phyloP scores from a whole-genome alignment of 2,797 vertebrate genomes.

The Chlorospingus semifuscus region DNA sequence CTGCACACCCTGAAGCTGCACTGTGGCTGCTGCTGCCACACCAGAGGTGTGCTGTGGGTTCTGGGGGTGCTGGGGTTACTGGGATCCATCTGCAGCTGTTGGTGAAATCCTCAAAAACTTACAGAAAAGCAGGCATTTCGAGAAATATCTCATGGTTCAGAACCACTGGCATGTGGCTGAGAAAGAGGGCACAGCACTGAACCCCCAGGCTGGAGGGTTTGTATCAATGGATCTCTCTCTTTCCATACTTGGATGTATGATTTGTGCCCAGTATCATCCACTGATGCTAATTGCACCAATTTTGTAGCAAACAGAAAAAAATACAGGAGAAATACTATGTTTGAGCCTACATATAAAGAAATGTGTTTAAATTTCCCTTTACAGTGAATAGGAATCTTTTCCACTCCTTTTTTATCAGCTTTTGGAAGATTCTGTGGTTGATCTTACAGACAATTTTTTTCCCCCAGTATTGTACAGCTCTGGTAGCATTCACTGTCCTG shows the following conservation, averaged over 20 bases:
- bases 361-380: not conserved
- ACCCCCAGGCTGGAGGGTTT: fast-evolving
- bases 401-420: not conserved
- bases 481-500: not conserved
- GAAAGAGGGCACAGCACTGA: not conserved
- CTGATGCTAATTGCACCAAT: not conserved
- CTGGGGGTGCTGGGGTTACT: not conserved
- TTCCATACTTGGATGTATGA: not conserved
- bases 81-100: not conserved
- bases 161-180: fast-evolving
- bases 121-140: not conserved
- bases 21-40: not conserved
- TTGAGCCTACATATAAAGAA: not conserved
- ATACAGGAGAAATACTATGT: not conserved
- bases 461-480: not conserved
- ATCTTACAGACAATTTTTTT: not conserved
- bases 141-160: not conserved
- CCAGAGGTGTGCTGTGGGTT: not conserved
- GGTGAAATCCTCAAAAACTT: not conserved
- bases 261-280: not conserved
- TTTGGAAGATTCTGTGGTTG: not conserved
- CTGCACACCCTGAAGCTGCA: not conserved
- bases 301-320: not conserved
- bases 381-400: not conserved
- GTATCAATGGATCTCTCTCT: not conserved